Percentiles rank a stretch among this genome's conserved stretches.
These are phyloP conservation scores for Agonopterix subpropinquella DNA, from an alignment of 2,888 invertebrate genomes.

Conservation along the genomic window DNA sequence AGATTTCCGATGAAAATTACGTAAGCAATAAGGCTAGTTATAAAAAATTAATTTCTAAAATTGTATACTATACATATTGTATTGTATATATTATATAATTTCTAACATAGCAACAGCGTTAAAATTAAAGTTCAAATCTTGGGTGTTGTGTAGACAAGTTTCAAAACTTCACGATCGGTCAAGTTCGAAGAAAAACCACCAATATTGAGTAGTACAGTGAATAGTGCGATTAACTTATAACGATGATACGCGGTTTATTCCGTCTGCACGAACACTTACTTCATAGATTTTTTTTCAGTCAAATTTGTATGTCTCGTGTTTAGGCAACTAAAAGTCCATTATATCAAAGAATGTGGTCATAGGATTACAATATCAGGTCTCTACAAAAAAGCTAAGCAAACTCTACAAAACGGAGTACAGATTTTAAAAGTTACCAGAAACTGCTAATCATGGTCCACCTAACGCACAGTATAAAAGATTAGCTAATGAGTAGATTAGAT, in stretches of 20 bases:
- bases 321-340: conserved; percentile 19
- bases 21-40: conserved; percentile 35
- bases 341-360: conserved; percentile 12
- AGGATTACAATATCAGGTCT: conserved; percentile 1
- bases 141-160: conserved; percentile 14
- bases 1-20: conserved; percentile 12
- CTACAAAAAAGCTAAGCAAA: conserved; percentile 5
- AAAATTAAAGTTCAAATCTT: conserved; percentile 31
- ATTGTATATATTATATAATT: too few relatives aligned
- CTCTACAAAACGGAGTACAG: not conserved
- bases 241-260: not conserved
- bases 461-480: conserved; percentile 60
- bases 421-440: not conserved
- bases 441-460: conserved; percentile 53
- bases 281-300: conserved; percentile 11
- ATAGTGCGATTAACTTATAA: too few relatives aligned
- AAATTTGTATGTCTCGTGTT: conserved; percentile 13
- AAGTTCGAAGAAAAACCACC: not conserved
- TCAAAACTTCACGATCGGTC: not conserved
- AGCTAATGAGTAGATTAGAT: conserved; percentile 65
- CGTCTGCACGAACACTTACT: not conserved
- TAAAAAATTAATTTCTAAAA: conserved; percentile 63
- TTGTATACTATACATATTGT: too few relatives aligned
- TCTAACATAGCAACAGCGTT: conserved; percentile 39
- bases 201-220: not conserved